A percentile compares a stretch with the other conserved stretches of the same genome.
phyloP scores from a whole-genome alignment of 53 echinoderm and acorn worm species.

The Holothuria leucospilota region DNA sequence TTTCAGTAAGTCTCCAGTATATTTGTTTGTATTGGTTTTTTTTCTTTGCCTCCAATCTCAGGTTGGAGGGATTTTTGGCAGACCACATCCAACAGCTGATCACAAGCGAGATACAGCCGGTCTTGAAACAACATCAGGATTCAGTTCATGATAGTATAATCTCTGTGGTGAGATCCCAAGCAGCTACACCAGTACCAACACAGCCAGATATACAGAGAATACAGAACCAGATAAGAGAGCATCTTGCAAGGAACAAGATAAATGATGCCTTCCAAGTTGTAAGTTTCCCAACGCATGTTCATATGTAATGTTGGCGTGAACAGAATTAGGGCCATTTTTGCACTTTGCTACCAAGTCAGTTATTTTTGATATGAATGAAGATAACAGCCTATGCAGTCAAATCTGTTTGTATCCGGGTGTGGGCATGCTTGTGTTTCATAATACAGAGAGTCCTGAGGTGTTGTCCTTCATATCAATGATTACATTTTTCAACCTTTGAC shows the following conservation, averaged over 20 bases:
- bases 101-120: constrained; percentile 67
- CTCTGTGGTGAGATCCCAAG: constrained; percentile 85
- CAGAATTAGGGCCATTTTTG: too few relatives aligned
- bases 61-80: constrained; percentile 70
- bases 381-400: too few relatives aligned
- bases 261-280: constrained; percentile 91
- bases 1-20: too few relatives aligned
- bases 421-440: too few relatives aligned
- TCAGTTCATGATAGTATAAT: constrained; percentile 78
- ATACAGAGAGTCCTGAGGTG: too few relatives aligned
- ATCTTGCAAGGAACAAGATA: constrained; percentile 73
- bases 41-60: background rate
- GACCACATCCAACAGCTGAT: constrained; percentile 64
- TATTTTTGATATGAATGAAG: too few relatives aligned
- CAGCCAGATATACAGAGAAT: constrained; percentile 72
- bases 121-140: constrained; percentile 74
- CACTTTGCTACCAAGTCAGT: too few relatives aligned
- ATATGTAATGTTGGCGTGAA: too few relatives aligned
- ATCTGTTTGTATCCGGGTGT: too few relatives aligned
- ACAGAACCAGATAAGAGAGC: constrained; percentile 80
- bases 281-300: constrained; percentile 23
- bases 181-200: constrained; percentile 89
- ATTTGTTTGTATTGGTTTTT: too few relatives aligned
- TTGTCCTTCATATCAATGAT: too few relatives aligned
- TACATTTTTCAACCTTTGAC: too few relatives aligned